Base-by-base conservation (phyloP, 2,888 invertebrate species). In the Omphaloscelis lunosa region DNA sequence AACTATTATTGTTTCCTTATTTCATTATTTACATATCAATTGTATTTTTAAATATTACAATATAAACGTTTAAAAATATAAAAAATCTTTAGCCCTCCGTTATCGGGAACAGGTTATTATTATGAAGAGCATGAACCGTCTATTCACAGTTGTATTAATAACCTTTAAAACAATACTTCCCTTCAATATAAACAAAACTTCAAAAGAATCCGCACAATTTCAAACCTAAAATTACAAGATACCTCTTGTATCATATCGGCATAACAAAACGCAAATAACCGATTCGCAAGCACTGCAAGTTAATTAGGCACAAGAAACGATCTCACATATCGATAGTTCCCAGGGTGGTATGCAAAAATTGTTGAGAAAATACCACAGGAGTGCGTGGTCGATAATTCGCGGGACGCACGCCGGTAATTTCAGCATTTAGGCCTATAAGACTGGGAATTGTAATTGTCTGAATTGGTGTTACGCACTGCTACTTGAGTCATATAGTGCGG, bases 261-360 rank as follows among this genome's bases (percentile, higher is more conserved):
- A 90, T 87, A 88, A 90, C 86, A 89, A 88, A 90, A 90, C 76
- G 86, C 81, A 91, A 90, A 90, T 91, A 91, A 92, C 93, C 89
- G 91, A 92, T 93, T 89, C 86, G 76, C 91, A 91, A 89, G 89
- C 89, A 91, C 90, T 92, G 93, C 91, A 89, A 91, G 90, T 91
- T 95, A 95, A 95, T 95, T 95, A 95, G 90, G 88, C 89, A 80
- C 88, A 90, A 91, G 90, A 89, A 89, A 87, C 89, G 89, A 89
- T 91, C 89, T 87, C 88, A 90, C 89, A 89, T 89, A 86, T 84
- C 89, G 72, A 87, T 92, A 93, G 95, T 96, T 96, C 96, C 95
- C 96, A 96, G 90, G 94, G 90, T 86, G 96, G 96, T 94, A 96
- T 96, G 96, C 96, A 96, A 94, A 96, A 96, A 96, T 96, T 95